These are phyloP conservation scores for Myotis lucifugus DNA, from an alignment of 2,113 vertebrate genomes.

Conservation along the genomic window DNA sequence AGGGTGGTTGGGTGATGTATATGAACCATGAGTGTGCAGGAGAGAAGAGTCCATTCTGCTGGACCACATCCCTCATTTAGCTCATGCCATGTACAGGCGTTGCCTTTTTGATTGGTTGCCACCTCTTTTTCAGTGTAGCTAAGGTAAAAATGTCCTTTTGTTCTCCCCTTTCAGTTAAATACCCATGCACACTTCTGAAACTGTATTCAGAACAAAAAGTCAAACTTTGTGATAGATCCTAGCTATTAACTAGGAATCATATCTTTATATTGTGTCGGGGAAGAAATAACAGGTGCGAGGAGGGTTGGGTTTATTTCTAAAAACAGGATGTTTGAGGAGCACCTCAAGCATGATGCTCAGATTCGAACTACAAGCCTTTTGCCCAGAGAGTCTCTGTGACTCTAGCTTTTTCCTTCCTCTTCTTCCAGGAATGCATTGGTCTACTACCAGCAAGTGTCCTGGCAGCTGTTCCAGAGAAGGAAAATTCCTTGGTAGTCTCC, in stretches of 20 bases:
- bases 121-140: not conserved
- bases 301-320: not conserved
- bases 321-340: conserved; percentile 4
- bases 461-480: not conserved
- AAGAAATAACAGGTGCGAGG: not conserved
- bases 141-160: not conserved
- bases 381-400: not conserved
- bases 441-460: not conserved
- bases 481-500: not conserved
- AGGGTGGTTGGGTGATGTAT: not conserved
- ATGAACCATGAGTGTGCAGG: accelerated
- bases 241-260: not conserved
- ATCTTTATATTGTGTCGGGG: not conserved
- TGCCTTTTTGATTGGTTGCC: not conserved
- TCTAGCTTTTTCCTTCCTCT: not conserved
- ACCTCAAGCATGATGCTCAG: not conserved
- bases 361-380: not conserved
- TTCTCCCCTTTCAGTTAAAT: not conserved
- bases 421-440: not conserved
- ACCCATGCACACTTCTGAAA: not conserved
- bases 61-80: not conserved
- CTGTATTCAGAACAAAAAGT: not conserved
- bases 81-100: accelerated
- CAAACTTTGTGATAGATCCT: not conserved
- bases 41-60: not conserved